These are phyloP conservation scores for Condylura cristata DNA, from an alignment of 2,113 vertebrate genomes.

Conservation along the genomic window DNA sequence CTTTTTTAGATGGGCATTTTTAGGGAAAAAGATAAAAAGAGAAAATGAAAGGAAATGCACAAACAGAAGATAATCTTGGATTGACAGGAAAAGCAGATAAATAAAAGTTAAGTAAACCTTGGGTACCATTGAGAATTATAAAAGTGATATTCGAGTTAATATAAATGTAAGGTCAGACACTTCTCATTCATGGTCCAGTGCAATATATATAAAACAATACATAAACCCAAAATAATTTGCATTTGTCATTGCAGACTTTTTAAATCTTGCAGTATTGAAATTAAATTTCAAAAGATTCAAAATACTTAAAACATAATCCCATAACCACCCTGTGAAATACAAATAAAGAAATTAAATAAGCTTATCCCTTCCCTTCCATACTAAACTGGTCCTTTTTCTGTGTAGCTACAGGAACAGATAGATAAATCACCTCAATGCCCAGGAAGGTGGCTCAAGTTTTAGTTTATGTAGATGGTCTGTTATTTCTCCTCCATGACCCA, in stretches of 20 bases:
- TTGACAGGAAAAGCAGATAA: background rate
- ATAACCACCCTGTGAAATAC: background rate
- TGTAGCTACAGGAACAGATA: background rate
- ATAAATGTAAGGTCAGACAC: background rate
- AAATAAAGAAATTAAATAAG: background rate
- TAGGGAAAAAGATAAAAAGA: background rate
- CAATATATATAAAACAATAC: background rate
- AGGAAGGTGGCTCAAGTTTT: background rate
- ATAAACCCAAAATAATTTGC: background rate
- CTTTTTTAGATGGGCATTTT: background rate
- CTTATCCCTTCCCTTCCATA: background rate
- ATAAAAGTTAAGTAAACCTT: background rate
- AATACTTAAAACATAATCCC: background rate
- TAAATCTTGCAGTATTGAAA: background rate
- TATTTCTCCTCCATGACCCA: background rate
- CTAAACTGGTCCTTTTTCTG: background rate
- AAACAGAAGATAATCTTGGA: background rate
- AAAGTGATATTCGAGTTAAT: background rate
- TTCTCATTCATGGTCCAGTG: background rate
- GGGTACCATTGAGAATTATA: background rate
- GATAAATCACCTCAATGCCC: background rate
- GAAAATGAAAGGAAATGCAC: constrained; percentile 29
- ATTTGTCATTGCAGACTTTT: background rate
- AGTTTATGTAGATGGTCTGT: background rate
- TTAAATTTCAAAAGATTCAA: background rate